Percentiles rank a stretch among this genome's conserved stretches.
Conservation (phyloP, 1,140 invertebrate genomes). For the Tetraneura akinire region DNA sequence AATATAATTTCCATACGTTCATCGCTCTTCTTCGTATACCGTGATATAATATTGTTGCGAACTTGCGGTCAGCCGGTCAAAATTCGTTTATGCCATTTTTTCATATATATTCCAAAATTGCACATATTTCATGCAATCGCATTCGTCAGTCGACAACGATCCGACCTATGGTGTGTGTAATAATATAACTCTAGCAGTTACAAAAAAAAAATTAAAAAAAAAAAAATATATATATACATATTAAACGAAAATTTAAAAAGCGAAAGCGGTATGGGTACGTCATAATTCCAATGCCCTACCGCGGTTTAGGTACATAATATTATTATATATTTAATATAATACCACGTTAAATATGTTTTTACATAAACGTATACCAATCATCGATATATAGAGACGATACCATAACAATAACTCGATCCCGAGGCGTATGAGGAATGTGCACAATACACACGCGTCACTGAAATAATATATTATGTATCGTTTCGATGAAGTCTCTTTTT, state of each 20-base stretch:
- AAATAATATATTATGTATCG: no score
- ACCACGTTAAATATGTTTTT: no score
- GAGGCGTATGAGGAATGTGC: neutral
- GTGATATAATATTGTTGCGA: no score
- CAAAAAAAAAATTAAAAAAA: neutral
- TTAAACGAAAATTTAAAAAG: neutral
- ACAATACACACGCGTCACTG: neutral
- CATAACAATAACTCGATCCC: neutral
- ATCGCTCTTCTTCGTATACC: no score
- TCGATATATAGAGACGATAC: neutral
- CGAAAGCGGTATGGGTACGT: constrained; percentile 13
- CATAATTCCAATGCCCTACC: constrained; percentile 1
- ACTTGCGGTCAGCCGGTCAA: no score
- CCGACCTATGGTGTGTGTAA: neutral
- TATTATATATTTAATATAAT: no score
- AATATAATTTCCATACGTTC: no score
- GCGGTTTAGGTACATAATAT: no score
- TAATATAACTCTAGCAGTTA: neutral
- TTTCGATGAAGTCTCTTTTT: constrained; percentile 1
- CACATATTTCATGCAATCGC: constrained; percentile 27
- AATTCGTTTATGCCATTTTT: neutral
- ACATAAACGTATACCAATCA: neutral
- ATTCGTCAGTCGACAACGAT: constrained; percentile 1
- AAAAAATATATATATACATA: neutral
- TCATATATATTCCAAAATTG: neutral